A percentile compares a stretch with the other conserved stretches of the same genome.
phyloP scores from a whole-genome alignment of 2,797 vertebrate genomes.

The Thunnus albacares region DNA sequence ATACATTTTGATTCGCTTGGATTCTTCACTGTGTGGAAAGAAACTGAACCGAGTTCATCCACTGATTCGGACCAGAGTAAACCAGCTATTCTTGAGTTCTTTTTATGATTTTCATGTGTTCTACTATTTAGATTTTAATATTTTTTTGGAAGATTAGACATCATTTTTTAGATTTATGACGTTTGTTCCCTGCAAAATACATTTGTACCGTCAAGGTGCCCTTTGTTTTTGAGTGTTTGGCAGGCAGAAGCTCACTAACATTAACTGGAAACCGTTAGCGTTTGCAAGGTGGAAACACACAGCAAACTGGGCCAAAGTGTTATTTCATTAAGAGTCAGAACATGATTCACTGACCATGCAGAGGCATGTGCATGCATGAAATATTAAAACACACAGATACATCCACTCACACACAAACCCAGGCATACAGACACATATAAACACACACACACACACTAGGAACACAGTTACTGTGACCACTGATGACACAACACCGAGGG shows the following conservation, averaged over 20 bases:
- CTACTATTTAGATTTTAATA: no score
- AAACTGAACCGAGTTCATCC: no score
- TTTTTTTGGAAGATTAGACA: not conserved
- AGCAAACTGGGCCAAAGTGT: not conserved
- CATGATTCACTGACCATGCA: not conserved
- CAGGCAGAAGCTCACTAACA: constrained; percentile 23
- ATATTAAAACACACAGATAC: not conserved
- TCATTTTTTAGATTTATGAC: not conserved
- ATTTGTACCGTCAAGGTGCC: constrained; percentile 10
- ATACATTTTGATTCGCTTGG: no score
- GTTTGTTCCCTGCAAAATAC: not conserved
- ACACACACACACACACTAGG: not conserved
- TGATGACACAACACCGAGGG: constrained; percentile 7
- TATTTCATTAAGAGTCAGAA: not conserved
- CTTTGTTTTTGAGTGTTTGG: constrained; percentile 34
- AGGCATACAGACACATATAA: not conserved
- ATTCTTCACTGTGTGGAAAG: no score
- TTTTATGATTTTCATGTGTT: no score
- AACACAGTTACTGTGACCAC: not conserved
- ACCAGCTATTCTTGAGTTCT: no score
- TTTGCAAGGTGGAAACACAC: not conserved
- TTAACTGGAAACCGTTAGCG: not conserved
- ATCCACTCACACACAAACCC: not conserved
- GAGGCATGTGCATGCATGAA: constrained; percentile 3
- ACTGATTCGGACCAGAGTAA: no score